Base-by-base conservation (phyloP, 2,888 invertebrate species). In the Himalopsyche tibetana region DNA sequence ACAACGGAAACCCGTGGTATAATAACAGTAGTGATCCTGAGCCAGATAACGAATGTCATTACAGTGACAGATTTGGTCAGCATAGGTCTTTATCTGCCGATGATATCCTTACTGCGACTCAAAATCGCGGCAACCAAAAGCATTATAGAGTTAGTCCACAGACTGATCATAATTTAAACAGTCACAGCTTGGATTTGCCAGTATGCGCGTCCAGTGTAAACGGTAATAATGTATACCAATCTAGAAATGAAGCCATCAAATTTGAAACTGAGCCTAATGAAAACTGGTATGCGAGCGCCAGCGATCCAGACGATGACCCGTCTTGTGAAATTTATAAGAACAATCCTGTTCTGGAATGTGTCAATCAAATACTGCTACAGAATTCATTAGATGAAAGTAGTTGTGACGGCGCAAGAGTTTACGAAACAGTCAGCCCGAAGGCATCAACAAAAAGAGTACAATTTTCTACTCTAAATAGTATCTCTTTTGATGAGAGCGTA, bases 271-370 rank as follows among this genome's bases (percentile, higher is more conserved):
- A 95, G 89, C 92, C 94, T 6, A 95, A 94, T 89, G 96, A 96
- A 89, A 96, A 96, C 91, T 96, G 96, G 96, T 97, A 97, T 91
- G 95, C 95, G 17, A 96, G 95, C 90, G 95, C 95, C 28, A 96
- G 96, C 90, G 96, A 96, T 90, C 95, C 95, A 80, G 96, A 97
- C 90, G 96, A 96, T 89, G 94, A 95, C 88, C 95, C 95, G 85
- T 94, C 95, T 38, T 94, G 94, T 90, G 95, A 95, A 90, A 94
- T 95, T 89, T 95, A 96, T 89, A 95, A 95, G 90, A 96, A 97
- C 89, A 97, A 97, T 91, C 97, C 97, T 1, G 97, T 97, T 9
- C 91, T 97, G 82, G 97, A 97, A 91, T 97, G 97, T 90, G 97
- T 97, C 89, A 97, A 97, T 92, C 97, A 96, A 91, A 97, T 97